These are phyloP conservation scores for Telmatochromis brichardi DNA, from an alignment of 2,113 vertebrate species.

Conservation along the genomic window DNA sequence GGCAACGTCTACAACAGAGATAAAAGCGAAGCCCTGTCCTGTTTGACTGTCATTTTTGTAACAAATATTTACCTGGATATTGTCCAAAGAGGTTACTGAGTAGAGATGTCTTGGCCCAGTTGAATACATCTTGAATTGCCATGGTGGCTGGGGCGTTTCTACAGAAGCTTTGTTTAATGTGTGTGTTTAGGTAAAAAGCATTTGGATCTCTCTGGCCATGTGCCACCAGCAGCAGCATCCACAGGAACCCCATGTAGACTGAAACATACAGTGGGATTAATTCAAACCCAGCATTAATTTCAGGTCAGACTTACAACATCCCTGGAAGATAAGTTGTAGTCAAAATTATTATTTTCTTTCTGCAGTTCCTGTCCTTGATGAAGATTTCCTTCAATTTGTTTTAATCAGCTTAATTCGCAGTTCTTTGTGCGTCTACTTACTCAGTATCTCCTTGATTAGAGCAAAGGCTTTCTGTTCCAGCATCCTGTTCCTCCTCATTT, in stretches of 20 bases:
- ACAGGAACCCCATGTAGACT: conserved; percentile 85
- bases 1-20: background rate
- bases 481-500: conserved; percentile 75
- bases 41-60: background rate
- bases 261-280: conserved; percentile 10
- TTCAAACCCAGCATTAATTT: background rate
- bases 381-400: background rate
- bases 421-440: conserved; percentile 53
- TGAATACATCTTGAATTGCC: conserved; percentile 76
- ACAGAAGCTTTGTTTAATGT: conserved; percentile 81
- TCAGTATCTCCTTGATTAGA: conserved; percentile 83
- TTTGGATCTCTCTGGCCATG: conserved; percentile 86
- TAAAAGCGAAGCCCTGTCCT: background rate
- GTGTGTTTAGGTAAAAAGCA: conserved; percentile 80
- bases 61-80: conserved; percentile 72
- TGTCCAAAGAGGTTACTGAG: conserved; percentile 78
- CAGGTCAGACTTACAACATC: background rate
- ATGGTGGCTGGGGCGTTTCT: conserved; percentile 49
- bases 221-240: conserved; percentile 85
- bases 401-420: background rate
- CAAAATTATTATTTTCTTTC: background rate
- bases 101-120: conserved; percentile 80
- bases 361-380: background rate
- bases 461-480: conserved; percentile 85
- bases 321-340: accelerated